A percentile compares a stretch with the other conserved stretches of the same genome.
phyloP scores from a whole-genome alignment of 1,140 invertebrate genomes.

The Drosophila busckii region DNA sequence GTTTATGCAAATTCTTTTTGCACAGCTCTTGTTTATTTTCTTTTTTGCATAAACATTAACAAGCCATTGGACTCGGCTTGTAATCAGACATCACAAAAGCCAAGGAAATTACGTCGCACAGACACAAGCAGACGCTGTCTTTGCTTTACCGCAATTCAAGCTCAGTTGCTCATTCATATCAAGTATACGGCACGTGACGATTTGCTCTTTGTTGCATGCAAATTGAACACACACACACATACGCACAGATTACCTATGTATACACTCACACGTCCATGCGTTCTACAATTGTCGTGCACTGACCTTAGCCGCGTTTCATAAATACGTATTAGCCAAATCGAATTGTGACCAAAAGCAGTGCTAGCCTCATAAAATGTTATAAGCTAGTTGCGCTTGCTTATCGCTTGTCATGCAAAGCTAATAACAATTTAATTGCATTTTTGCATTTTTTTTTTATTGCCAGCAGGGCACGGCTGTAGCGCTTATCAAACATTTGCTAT shows the following conservation, averaged over 20 bases:
- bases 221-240: too few species aligned
- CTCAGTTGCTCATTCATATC: constrained; percentile 4
- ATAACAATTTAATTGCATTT: constrained; percentile 52
- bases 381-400: too few species aligned
- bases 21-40: too few species aligned
- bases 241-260: too few species aligned
- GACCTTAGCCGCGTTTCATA: constrained; percentile 9
- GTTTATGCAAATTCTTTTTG: constrained; percentile 23
- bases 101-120: constrained; percentile 7
- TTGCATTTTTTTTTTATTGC: constrained; percentile 1
- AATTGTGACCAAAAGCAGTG: constrained; percentile 2
- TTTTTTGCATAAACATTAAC: background rate
- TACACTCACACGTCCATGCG: too few species aligned
- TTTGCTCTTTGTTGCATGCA: background rate
- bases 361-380: too few species aligned
- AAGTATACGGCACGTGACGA: constrained; percentile 40
- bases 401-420: constrained; percentile 42
- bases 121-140: background rate
- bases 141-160: background rate
- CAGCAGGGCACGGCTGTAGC: background rate
- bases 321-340: too few species aligned
- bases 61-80: constrained; percentile 22
- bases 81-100: constrained; percentile 10
- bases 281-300: constrained; percentile 2
- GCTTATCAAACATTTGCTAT: constrained; percentile 32